Percentiles rank a stretch among this genome's conserved stretches.
phyloP scores from a whole-genome alignment of 2,797 vertebrate genomes.

The Gymnothorax reevesii region DNA sequence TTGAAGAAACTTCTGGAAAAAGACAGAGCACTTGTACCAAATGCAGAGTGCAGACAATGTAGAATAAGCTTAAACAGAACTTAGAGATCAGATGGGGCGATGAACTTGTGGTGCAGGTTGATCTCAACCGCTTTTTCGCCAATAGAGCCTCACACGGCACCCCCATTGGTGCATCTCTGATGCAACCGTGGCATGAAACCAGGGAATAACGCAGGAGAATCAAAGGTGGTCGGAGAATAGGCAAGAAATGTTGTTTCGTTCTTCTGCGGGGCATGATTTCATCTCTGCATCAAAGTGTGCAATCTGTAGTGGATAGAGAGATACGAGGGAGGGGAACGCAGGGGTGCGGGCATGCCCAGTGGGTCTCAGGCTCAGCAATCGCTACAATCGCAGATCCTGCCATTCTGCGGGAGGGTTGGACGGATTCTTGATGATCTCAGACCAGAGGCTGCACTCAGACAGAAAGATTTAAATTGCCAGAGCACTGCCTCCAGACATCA shows the following conservation, averaged over 20 bases:
- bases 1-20: too few species aligned
- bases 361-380: slow-evolving; percentile 50
- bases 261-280: slow-evolving; percentile 57
- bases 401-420: slow-evolving; percentile 45
- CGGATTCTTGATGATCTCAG: slow-evolving; percentile 50
- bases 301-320: slow-evolving; percentile 44
- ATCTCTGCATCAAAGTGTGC: slow-evolving; percentile 56
- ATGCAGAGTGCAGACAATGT: neutral
- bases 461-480: neutral
- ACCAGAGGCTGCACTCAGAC: slow-evolving; percentile 38
- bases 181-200: slow-evolving; percentile 44
- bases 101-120: neutral
- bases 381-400: slow-evolving; percentile 52
- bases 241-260: slow-evolving; percentile 50
- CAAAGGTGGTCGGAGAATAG: slow-evolving; percentile 11
- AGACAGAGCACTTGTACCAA: neutral
- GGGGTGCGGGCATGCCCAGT: slow-evolving; percentile 55
- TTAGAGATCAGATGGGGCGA: neutral
- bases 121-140: slow-evolving; percentile 11
- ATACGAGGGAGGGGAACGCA: slow-evolving; percentile 16
- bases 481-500: neutral
- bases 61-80: neutral
- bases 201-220: slow-evolving; percentile 50
- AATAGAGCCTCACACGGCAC: slow-evolving; percentile 40
- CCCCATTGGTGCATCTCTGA: slow-evolving; percentile 44